A percentile compares a stretch with the other conserved stretches of the same genome.
phyloP scores from a whole-genome alignment of 2,888 invertebrate genomes.

The Idaea biselata region DNA sequence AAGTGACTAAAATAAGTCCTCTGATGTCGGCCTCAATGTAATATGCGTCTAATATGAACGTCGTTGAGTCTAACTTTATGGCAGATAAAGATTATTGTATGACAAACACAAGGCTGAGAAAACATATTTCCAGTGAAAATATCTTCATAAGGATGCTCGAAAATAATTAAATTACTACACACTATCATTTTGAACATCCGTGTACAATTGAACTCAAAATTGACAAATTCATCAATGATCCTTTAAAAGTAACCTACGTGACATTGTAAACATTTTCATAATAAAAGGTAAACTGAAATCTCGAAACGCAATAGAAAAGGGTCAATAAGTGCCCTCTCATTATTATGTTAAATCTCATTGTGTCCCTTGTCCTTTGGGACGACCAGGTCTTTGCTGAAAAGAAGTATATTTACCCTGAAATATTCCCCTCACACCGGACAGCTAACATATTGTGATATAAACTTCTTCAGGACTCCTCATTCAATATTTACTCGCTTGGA shows the following conservation, averaged over 20 bases:
- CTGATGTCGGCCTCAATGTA: slow-evolving; percentile 41
- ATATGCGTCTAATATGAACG: background rate
- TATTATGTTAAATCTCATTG: slow-evolving; percentile 69
- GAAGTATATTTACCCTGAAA: slow-evolving; percentile 46
- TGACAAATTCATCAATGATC: background rate
- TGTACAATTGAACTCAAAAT: background rate
- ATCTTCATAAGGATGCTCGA: background rate
- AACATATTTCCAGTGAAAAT: background rate
- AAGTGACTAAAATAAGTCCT: slow-evolving; percentile 69
- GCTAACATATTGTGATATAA: slow-evolving; percentile 65
- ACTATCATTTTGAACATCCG: background rate
- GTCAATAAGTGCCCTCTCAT: slow-evolving; percentile 47
- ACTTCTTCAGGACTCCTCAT: slow-evolving; percentile 50
- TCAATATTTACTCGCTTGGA: slow-evolving; percentile 59
- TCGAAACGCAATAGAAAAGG: slow-evolving; percentile 35
- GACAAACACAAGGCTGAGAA: background rate
- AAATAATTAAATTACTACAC: background rate
- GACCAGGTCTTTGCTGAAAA: slow-evolving; percentile 43
- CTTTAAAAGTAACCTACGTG: background rate
- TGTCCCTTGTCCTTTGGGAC: slow-evolving; percentile 52
- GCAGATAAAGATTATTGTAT: slow-evolving; percentile 8
- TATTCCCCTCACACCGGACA: slow-evolving; percentile 46
- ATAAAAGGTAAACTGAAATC: slow-evolving; percentile 21
- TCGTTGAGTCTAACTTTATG: background rate
- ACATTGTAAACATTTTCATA: slow-evolving; percentile 19